A percentile compares a stretch with the other conserved stretches of the same genome.
These are phyloP conservation scores for Muraenolepis orangiensis DNA, from an alignment of 2,797 vertebrate genomes.

Conservation along the genomic window DNA sequence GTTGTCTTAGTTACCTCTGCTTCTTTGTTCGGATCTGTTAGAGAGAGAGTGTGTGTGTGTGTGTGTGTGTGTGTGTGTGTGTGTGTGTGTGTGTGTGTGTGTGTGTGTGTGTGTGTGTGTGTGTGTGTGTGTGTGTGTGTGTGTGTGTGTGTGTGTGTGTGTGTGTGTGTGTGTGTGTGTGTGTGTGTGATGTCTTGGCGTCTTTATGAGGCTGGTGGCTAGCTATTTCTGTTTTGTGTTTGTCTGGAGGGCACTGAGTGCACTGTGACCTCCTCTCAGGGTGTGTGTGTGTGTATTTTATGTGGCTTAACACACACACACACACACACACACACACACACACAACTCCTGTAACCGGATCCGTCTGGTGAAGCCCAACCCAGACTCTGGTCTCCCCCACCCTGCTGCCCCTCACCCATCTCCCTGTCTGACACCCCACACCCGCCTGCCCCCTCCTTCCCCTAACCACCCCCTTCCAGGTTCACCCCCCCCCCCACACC, in stretches of 20 bases:
- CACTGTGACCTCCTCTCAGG: constrained; percentile 49
- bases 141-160: background rate
- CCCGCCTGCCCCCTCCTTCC: background rate
- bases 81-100: no score
- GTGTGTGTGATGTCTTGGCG: background rate
- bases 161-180: background rate
- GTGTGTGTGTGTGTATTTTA: background rate
- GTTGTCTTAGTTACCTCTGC: no score
- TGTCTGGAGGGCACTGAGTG: constrained; percentile 57
- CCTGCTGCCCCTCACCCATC: constrained; percentile 36
- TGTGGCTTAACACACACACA: no score
- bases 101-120: no score
- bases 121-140: background rate
- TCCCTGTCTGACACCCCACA: constrained; percentile 50
- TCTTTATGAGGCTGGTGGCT: constrained; percentile 35
- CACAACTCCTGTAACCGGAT: constrained; percentile 57
- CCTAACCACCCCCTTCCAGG: background rate
- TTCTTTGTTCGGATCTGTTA: no score
- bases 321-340: no score
- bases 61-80: no score
- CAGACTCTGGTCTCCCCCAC: constrained; percentile 7
- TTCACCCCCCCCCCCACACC: constrained; percentile 10
- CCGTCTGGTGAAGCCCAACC: constrained; percentile 44
- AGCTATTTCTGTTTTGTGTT: constrained; percentile 34
- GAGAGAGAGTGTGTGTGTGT: no score